Percentiles rank a stretch among this genome's conserved stretches.
Evolutionary conservation across 1,140 invertebrate genomes (phyloP).

Genomic region (Anagrus nilaparvatae): DNA sequence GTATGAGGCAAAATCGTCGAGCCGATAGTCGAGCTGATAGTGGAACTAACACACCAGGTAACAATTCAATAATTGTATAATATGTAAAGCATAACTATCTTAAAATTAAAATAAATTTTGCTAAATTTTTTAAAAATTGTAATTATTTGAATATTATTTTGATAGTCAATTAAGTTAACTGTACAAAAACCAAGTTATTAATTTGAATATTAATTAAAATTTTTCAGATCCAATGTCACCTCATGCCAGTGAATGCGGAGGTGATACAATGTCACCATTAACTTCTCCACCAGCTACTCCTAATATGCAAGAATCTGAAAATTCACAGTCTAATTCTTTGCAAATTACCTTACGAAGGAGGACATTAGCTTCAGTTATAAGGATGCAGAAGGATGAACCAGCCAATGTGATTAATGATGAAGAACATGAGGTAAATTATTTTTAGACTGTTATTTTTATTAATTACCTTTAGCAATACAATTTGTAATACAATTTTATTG

Average conservation of each 20-base stretch:
- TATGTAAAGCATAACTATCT: too few species aligned
- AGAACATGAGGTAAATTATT: conserved; percentile 36
- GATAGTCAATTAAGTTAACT: too few species aligned
- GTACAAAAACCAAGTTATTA: too few species aligned
- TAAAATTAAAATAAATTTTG: too few species aligned
- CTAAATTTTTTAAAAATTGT: conserved; percentile 7
- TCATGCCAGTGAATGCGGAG: conserved; percentile 40
- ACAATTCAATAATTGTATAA: conserved; percentile 12
- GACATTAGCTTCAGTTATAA: conserved; percentile 40
- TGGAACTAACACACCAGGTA: conserved; percentile 63
- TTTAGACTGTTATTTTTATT: not conserved
- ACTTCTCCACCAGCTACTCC: conserved; percentile 51
- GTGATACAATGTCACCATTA: conserved; percentile 42
- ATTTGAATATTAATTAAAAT: too few species aligned
- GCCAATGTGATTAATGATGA: conserved; percentile 33
- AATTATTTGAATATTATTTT: too few species aligned
- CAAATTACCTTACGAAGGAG: conserved; percentile 40
- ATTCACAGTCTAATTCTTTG: conserved; percentile 29
- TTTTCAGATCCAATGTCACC: conserved; percentile 46
- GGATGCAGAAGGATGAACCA: conserved; percentile 33
- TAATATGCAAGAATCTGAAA: conserved; percentile 31
- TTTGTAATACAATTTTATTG: conserved; percentile 2
- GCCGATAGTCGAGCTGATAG: conserved; percentile 60
- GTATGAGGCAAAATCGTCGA: conserved; percentile 49
- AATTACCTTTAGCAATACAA: not conserved